Conservation (phyloP, 2,797 vertebrate genomes). For the Poeciliopsis paucimaculata region DNA sequence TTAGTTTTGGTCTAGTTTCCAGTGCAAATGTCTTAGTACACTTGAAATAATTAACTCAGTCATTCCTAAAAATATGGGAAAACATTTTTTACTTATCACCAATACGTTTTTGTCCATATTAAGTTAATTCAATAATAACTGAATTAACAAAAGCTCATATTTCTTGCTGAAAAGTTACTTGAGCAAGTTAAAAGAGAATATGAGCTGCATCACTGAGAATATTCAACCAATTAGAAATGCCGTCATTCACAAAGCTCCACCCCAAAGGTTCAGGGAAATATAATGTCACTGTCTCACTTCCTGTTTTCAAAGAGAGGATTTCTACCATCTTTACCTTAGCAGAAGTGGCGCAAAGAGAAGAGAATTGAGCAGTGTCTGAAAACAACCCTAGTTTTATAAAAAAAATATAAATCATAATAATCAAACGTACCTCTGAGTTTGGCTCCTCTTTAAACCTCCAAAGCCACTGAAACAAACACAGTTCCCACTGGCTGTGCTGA, state of each 20-base stretch:
- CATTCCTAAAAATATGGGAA: too few relatives aligned
- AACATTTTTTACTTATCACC: too few relatives aligned
- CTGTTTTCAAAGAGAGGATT: background rate
- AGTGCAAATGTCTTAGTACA: too few relatives aligned
- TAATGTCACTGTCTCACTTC: background rate
- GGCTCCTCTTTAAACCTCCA: slow-evolving; percentile 16
- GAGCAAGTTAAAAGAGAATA: background rate
- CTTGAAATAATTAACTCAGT: too few relatives aligned
- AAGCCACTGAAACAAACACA: slow-evolving; percentile 25
- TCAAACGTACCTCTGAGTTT: slow-evolving; percentile 50
- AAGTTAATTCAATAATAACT: too few relatives aligned
- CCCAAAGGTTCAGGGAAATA: background rate
- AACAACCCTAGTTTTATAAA: background rate
- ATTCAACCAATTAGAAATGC: background rate
- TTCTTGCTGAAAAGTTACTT: too few relatives aligned
- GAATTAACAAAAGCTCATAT: too few relatives aligned
- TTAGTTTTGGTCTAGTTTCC: too few relatives aligned
- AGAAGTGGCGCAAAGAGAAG: background rate
- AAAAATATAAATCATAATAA: background rate
- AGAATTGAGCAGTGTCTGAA: background rate
- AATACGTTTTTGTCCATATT: too few relatives aligned
- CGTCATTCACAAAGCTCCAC: background rate
- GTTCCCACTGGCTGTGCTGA: slow-evolving; percentile 45
- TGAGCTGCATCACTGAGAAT: background rate
- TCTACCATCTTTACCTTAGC: background rate